phyloP scores from a whole-genome alignment of 37 sponge, comb jelly and placozoan species.

The Agelas oroides region DNA sequence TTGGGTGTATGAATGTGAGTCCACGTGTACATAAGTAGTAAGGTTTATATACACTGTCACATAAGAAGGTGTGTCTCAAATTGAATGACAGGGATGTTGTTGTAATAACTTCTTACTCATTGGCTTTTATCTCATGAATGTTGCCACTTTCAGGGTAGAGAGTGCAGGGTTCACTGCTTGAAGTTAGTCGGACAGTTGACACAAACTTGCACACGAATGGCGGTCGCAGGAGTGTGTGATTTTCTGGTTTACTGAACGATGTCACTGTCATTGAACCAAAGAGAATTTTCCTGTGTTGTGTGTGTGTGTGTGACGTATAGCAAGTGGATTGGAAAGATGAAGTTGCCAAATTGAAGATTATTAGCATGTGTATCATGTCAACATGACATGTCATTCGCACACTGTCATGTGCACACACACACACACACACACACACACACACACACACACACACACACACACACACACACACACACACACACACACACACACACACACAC shows the following conservation, averaged over 20 bases:
- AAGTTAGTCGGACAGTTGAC: constrained; percentile 9
- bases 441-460: constrained; percentile 28
- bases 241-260: constrained; percentile 43
- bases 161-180: constrained; percentile 42
- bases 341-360: too few species aligned
- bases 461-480: constrained; percentile 13
- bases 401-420: not conserved
- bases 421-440: not conserved
- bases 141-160: constrained; percentile 53
- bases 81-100: too few species aligned
- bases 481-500: too few species aligned
- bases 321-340: too few species aligned
- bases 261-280: constrained; percentile 64
- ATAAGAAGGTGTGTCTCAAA: too few species aligned
- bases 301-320: not conserved
- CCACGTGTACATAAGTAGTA: too few species aligned
- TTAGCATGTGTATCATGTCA: too few species aligned
- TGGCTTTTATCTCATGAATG: constrained; percentile 65
- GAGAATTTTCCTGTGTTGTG: constrained; percentile 64
- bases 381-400: too few species aligned
- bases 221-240: not conserved
- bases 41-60: too few species aligned
- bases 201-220: constrained; percentile 3
- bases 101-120: too few species aligned
- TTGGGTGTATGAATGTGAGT: too few species aligned